These are phyloP conservation scores for Eulimnadia texana DNA, from an alignment of 1,140 invertebrate species.

Conservation along the genomic window DNA sequence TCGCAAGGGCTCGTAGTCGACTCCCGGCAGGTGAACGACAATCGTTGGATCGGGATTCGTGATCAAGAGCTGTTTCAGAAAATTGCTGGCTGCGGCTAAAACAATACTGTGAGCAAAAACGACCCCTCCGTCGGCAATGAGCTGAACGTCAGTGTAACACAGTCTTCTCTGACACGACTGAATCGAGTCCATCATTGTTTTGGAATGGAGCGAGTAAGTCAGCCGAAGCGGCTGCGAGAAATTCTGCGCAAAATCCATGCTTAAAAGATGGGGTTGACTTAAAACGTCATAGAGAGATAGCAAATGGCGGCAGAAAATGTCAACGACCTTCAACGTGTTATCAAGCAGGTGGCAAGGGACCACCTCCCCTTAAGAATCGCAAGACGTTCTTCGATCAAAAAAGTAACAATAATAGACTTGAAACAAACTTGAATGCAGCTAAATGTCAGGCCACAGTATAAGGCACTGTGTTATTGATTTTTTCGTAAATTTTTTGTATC, in stretches of 20 bases:
- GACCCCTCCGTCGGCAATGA: slow-evolving; percentile 11
- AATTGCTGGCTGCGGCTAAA: slow-evolving; percentile 8
- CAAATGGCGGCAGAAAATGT: not conserved
- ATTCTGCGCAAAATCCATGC: not conserved
- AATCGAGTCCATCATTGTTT: slow-evolving; percentile 14
- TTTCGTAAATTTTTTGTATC: too few species aligned
- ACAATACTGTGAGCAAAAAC: slow-evolving; percentile 15
- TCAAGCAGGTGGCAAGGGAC: not conserved
- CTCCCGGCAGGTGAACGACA: slow-evolving; percentile 14
- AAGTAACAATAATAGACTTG: too few species aligned
- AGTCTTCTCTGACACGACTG: slow-evolving; percentile 13
- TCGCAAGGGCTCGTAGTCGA: slow-evolving; percentile 8
- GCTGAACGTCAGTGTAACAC: slow-evolving; percentile 14
- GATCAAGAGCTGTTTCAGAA: slow-evolving; percentile 9
- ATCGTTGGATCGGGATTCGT: slow-evolving; percentile 13
- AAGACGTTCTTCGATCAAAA: too few species aligned
- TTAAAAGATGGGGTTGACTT: too few species aligned
- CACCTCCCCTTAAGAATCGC: not conserved
- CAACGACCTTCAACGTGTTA: not conserved
- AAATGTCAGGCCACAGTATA: too few species aligned
- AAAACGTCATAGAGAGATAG: not conserved
- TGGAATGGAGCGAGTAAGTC: slow-evolving; percentile 13
- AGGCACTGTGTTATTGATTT: too few species aligned
- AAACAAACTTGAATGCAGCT: too few species aligned
- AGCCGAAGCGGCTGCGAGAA: slow-evolving; percentile 9